phyloP scores from a whole-genome alignment of 2,888 invertebrate species.

The Congeria kusceri region DNA sequence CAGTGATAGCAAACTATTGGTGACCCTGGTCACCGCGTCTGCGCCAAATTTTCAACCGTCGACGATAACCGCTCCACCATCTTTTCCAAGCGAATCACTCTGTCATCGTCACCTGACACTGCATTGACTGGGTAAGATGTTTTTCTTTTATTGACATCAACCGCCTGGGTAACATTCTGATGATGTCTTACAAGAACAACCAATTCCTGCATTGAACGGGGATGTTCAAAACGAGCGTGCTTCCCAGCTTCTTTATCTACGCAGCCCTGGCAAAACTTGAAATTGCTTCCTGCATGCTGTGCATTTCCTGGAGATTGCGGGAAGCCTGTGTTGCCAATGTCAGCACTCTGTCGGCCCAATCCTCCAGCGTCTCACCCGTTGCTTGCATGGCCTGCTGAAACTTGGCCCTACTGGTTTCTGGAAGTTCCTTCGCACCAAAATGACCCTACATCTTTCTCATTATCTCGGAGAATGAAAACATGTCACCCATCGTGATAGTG shows the following conservation, averaged over 20 bases:
- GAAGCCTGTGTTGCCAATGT: slow-evolving; percentile 46
- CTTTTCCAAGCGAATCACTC: background rate
- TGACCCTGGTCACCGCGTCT: no score
- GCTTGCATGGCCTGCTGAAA: slow-evolving; percentile 27
- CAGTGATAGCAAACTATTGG: background rate
- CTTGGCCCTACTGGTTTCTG: slow-evolving; percentile 25
- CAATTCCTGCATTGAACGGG: slow-evolving; percentile 19
- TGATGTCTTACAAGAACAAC: slow-evolving; percentile 34
- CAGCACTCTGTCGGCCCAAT: no score
- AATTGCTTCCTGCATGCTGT: slow-evolving; percentile 29
- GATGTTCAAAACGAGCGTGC: slow-evolving; percentile 43
- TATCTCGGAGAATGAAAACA: background rate
- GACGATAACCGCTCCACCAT: background rate
- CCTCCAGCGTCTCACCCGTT: no score
- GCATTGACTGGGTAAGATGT: no score
- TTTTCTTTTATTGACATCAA: no score
- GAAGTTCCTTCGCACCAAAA: slow-evolving; percentile 22
- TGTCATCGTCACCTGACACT: background rate
- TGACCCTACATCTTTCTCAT: slow-evolving; percentile 23
- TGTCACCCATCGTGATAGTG: no score
- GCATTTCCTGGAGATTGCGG: slow-evolving; percentile 29
- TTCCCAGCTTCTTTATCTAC: slow-evolving; percentile 36
- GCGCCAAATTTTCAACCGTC: background rate
- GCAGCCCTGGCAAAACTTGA: slow-evolving; percentile 46
- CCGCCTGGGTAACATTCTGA: slow-evolving; percentile 39